These are phyloP conservation scores for Colossoma macropomum DNA, from an alignment of 2,113 vertebrate genomes.

Conservation along the genomic window DNA sequence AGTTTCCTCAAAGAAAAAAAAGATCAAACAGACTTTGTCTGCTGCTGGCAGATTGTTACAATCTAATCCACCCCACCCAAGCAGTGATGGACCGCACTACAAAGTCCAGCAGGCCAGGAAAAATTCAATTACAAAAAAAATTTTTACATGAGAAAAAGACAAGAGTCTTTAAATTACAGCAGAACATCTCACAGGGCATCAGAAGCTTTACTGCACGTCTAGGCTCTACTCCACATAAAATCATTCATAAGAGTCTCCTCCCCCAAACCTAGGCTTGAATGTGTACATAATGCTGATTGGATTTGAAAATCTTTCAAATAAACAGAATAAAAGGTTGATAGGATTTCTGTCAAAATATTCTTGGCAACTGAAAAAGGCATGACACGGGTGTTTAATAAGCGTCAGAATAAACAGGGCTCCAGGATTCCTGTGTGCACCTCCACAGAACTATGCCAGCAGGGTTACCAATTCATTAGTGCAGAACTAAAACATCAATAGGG, in stretches of 20 bases:
- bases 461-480: slow-evolving; percentile 26
- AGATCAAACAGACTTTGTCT: slow-evolving; percentile 56
- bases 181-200: background rate
- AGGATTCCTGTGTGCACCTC: background rate
- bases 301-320: slow-evolving; percentile 15
- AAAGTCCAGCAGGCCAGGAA: slow-evolving; percentile 19
- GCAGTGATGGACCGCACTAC: background rate
- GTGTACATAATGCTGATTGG: background rate
- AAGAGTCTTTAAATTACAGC: background rate
- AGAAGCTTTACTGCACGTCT: background rate
- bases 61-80: slow-evolving; percentile 7
- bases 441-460: slow-evolving; percentile 4
- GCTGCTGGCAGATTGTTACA: slow-evolving; percentile 26
- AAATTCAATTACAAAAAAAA: slow-evolving; percentile 22
- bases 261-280: background rate
- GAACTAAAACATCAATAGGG: slow-evolving; percentile 11
- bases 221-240: background rate
- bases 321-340: slow-evolving; percentile 7
- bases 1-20: slow-evolving; percentile 53
- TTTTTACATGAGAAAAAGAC: slow-evolving; percentile 16
- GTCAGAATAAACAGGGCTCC: background rate
- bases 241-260: background rate
- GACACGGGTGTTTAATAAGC: slow-evolving; percentile 26
- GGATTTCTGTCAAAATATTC: slow-evolving; percentile 13
- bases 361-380: background rate